These are phyloP conservation scores for Athetis lepigone DNA, from an alignment of 2,888 invertebrate genomes.

Conservation along the genomic window DNA sequence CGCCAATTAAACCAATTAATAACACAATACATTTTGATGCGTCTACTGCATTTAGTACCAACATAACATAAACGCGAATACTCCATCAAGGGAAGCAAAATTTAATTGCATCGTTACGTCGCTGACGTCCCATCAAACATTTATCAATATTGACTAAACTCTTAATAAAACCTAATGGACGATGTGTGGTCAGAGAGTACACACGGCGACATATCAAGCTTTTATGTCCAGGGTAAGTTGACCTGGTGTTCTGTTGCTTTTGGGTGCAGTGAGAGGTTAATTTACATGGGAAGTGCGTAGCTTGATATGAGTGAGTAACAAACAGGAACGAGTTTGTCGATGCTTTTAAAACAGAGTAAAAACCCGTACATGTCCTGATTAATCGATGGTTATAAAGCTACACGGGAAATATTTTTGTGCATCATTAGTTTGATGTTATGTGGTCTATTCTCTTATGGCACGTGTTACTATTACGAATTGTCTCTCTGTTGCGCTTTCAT, in stretches of 20 bases:
- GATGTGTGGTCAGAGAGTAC: conserved; percentile 69
- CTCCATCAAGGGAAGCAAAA: conserved; percentile 73
- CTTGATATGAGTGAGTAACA: conserved; percentile 35
- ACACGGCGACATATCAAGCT: not conserved
- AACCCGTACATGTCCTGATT: conserved; percentile 81
- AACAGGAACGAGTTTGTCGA: conserved; percentile 69
- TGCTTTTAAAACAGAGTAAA: conserved; percentile 79
- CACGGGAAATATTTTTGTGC: conserved; percentile 89
- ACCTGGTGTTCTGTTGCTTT: not conserved
- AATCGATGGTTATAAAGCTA: conserved; percentile 85
- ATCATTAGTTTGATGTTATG: conserved; percentile 83
- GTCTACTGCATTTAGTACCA: conserved; percentile 50
- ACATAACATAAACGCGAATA: conserved; percentile 65
- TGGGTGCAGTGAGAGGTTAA: not conserved
- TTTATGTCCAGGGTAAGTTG: not conserved
- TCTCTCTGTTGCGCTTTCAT: conserved; percentile 50
- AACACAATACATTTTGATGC: conserved; percentile 60
- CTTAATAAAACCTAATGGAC: conserved; percentile 87
- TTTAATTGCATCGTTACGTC: conserved; percentile 81
- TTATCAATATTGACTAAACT: conserved; percentile 87
- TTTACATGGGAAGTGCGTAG: not conserved
- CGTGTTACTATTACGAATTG: conserved; percentile 66
- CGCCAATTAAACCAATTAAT: conserved; percentile 72
- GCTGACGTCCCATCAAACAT: conserved; percentile 75
- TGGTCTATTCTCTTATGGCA: conserved; percentile 66